Evolutionary conservation across 2,888 invertebrate species (phyloP).

Genomic region (Apamea epomidion): DNA sequence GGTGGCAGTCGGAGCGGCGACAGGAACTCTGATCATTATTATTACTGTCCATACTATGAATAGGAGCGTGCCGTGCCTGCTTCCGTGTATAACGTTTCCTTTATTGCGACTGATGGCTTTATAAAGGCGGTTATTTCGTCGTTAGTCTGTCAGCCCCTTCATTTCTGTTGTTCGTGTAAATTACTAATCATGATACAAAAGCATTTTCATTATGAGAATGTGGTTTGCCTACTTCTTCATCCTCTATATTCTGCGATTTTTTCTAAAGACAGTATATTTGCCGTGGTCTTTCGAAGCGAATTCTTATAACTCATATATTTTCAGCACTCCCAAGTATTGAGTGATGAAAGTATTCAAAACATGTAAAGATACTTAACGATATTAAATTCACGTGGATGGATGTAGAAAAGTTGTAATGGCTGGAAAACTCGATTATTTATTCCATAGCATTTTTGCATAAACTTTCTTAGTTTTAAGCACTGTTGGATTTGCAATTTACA

Average conservation of each 20-base stretch:
- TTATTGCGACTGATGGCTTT: constrained; percentile 81
- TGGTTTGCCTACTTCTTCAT: background rate
- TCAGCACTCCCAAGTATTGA: constrained; percentile 20
- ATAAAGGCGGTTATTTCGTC: constrained; percentile 86
- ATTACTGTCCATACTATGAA: constrained; percentile 83
- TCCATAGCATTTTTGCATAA: constrained; percentile 30
- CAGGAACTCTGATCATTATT: constrained; percentile 88
- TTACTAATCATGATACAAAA: constrained; percentile 57
- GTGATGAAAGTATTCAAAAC: constrained; percentile 37
- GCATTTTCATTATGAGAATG: constrained; percentile 28
- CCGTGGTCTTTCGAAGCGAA: background rate
- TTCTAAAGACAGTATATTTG: background rate
- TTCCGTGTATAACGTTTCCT: constrained; percentile 80
- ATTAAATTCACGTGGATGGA: constrained; percentile 45
- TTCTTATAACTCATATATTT: background rate
- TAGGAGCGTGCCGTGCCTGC: constrained; percentile 79
- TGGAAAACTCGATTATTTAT: constrained; percentile 43
- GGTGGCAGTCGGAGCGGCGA: constrained; percentile 78
- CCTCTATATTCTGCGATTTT: background rate
- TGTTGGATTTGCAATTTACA: constrained; percentile 21
- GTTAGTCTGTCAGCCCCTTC: constrained; percentile 76
- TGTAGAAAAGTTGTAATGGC: constrained; percentile 37
- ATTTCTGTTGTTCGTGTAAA: constrained; percentile 72
- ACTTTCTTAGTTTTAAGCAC: constrained; percentile 41
- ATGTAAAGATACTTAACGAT: constrained; percentile 53